These are phyloP conservation scores for Polyommatus iphigenia DNA, from an alignment of 2,888 invertebrate species.

Conservation along the genomic window DNA sequence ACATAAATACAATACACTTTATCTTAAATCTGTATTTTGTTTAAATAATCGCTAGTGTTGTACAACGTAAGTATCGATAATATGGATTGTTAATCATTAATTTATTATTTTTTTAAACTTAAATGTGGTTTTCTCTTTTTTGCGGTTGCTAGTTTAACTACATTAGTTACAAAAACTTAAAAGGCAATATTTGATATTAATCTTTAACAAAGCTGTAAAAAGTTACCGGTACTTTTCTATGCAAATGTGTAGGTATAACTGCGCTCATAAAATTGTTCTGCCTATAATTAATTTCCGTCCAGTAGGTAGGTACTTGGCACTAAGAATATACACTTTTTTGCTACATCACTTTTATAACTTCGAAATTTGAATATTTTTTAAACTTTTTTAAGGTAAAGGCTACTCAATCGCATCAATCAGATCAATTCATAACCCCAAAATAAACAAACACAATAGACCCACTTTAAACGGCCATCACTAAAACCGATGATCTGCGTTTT, in stretches of 20 bases:
- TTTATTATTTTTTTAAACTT: neutral
- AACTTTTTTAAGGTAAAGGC: neutral
- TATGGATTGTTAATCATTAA: neutral
- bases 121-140: neutral
- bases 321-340: neutral
- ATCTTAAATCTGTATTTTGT: conserved; percentile 21
- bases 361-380: neutral
- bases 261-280: neutral
- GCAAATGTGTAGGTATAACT: neutral
- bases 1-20: conserved; percentile 9
- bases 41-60: conserved; percentile 13
- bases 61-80: neutral
- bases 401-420: conserved; percentile 15
- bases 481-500: conserved; percentile 27
- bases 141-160: neutral
- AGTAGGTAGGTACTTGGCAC: no score
- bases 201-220: neutral
- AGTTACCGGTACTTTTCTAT: neutral
- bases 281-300: no score
- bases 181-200: neutral
- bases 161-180: neutral
- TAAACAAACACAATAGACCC: conserved; percentile 17
- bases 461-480: conserved; percentile 25
- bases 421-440: neutral
- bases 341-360: neutral